Conservation (phyloP, 2,113 vertebrate species). For the Pollachius pollachius region DNA sequence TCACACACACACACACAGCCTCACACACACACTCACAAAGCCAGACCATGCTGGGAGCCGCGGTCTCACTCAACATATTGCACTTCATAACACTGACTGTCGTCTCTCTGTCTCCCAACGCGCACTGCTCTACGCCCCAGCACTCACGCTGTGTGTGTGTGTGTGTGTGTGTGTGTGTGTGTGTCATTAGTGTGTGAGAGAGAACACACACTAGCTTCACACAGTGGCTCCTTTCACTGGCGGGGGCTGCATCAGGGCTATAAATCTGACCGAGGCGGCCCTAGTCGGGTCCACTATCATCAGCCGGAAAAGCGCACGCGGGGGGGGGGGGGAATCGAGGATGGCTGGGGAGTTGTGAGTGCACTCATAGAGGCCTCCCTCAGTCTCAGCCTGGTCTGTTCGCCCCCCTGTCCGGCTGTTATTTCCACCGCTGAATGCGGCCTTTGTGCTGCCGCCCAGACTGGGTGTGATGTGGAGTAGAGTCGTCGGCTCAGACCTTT, state of each 20-base stretch:
- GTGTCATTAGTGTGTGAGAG: slow-evolving; percentile 19
- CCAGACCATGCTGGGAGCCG: slow-evolving; percentile 1
- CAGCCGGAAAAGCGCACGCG: slow-evolving; percentile 27
- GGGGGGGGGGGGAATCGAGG: neutral
- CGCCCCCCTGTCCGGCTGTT: slow-evolving; percentile 9
- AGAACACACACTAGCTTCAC: slow-evolving; percentile 36
- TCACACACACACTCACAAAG: neutral
- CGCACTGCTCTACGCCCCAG: slow-evolving; percentile 15
- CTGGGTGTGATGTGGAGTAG: no score
- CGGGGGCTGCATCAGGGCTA: slow-evolving; percentile 19
- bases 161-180: no score
- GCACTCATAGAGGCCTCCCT: slow-evolving; percentile 18
- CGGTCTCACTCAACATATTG: slow-evolving; percentile 54
- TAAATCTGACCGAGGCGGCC: slow-evolving; percentile 43
- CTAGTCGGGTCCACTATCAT: slow-evolving; percentile 55
- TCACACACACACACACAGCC: neutral
- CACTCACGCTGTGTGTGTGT: no score
- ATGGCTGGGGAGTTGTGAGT: slow-evolving; percentile 21
- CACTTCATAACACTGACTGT: slow-evolving; percentile 44
- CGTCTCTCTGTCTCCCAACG: slow-evolving; percentile 45
- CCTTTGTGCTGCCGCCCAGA: neutral
- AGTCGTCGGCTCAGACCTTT: no score
- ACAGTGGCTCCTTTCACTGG: slow-evolving; percentile 64
- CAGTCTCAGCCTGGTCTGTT: slow-evolving; percentile 27
- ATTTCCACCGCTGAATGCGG: slow-evolving; percentile 19